Evolutionary conservation across 1,140 invertebrate genomes (phyloP), one percentile per base, ranked within the genome.

Genomic region (Lepidurus packardi): DNA sequence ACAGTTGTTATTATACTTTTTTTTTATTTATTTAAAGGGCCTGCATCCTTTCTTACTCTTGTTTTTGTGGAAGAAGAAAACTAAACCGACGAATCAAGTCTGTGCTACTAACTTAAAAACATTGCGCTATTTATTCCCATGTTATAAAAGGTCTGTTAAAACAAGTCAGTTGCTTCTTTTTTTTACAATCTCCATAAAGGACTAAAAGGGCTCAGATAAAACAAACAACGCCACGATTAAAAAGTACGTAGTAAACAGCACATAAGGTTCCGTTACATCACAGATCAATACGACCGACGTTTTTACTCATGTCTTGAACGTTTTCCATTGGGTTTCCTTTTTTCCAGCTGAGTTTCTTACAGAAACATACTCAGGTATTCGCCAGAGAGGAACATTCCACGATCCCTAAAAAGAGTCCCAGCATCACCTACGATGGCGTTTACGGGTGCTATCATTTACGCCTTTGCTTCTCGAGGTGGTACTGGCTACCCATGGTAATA

Each of bases 331-430:
- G 34, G 1, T 53, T 65, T 16, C 13, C 21, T 47, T 74, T 34
- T 41, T 74, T 75, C 43, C 41, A 43, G 73, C 73, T 76, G 41
- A 53, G 44, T 53, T 76, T 79, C 43, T 47, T 79, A 73, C 73
- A 45, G 44, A 45, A 10, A 41, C 73, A 77, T 21, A 16, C 43
- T 43, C 78, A 45, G 44, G 73, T 79, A 25, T 10, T 34, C 43
- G 41, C 21, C 7, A 21, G 65, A 76, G 78, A 42, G 42, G 34
- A 10, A 34, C 21, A 43, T 77, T 16, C 1, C 21, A 6, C 6
- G 41, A 16, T n/a, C 4, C 13, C 6, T 76, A 21, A 34, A 24
- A 34, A 34, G 25, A 34, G 34, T 34, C 34, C 34, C 34, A 34
- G 34, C 10, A 78, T 16, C 25, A 16, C 16, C 42, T 75, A 16